phyloP scores from a whole-genome alignment of 2,113 vertebrate genomes.

The Hippoglossus stenolepis region DNA sequence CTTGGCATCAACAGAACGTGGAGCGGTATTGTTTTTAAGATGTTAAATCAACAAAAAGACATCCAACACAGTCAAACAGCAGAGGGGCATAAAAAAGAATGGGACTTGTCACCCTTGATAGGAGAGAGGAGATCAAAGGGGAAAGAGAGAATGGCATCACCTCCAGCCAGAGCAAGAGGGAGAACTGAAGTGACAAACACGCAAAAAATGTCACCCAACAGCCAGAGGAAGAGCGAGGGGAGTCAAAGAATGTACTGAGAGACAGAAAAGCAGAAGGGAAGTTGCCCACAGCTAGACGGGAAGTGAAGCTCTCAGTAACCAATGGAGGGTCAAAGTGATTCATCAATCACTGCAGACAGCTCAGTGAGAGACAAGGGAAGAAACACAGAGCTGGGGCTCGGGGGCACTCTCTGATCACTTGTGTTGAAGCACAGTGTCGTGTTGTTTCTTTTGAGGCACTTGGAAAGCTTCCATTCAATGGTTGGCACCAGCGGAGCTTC shows the following conservation, averaged over 20 bases:
- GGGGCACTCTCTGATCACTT: constrained; percentile 46
- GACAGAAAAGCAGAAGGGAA: constrained; percentile 44
- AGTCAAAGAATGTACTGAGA: constrained; percentile 45
- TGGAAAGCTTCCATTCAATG: constrained; percentile 29
- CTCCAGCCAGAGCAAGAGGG: constrained; percentile 24
- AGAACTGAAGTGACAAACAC: constrained; percentile 61
- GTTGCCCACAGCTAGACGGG: constrained; percentile 49
- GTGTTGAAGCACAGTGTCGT: constrained; percentile 40
- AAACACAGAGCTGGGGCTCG: constrained; percentile 36
- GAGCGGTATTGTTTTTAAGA: constrained; percentile 23
- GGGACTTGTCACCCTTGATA: constrained; percentile 42
- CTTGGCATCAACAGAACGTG: constrained; percentile 30
- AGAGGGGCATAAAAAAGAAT: constrained; percentile 18
- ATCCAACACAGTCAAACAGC: constrained; percentile 21
- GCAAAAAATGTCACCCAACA: constrained; percentile 45
- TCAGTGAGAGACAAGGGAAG: constrained; percentile 27
- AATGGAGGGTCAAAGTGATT: constrained; percentile 68
- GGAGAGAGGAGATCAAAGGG: constrained; percentile 45
- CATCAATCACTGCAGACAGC: constrained; percentile 68
- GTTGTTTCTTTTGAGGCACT: constrained; percentile 25
- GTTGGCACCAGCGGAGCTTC: constrained; percentile 5
- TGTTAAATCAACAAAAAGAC: constrained; percentile 49
- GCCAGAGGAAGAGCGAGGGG: constrained; percentile 36
- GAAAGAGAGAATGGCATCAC: constrained; percentile 13
- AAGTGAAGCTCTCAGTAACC: constrained; percentile 49